phyloP scores from a whole-genome alignment of 2,797 vertebrate genomes.

The Vireo griseus region DNA sequence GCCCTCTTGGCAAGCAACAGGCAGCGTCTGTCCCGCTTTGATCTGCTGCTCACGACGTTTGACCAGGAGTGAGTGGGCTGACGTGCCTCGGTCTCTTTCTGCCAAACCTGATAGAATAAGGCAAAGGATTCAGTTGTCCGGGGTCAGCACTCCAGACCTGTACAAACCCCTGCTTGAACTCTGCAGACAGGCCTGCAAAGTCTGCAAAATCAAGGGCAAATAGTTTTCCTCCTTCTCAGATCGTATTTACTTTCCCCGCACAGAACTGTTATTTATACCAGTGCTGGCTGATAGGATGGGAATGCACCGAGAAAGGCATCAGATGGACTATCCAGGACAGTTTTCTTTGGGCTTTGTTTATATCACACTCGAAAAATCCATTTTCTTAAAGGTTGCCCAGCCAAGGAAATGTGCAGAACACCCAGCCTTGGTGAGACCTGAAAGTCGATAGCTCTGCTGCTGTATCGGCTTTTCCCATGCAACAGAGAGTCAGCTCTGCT shows the following conservation, averaged over 20 bases:
- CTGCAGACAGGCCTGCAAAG: not conserved
- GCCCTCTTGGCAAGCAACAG: slow-evolving; percentile 30
- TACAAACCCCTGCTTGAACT: not conserved
- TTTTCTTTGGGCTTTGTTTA: not conserved
- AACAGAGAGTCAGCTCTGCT: not conserved
- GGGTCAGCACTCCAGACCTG: not conserved
- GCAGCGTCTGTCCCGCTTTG: not conserved
- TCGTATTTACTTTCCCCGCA: not conserved
- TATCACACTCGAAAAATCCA: not conserved
- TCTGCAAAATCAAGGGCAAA: not conserved
- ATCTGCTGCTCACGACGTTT: not conserved
- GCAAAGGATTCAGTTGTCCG: not conserved
- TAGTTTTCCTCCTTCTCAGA: not conserved
- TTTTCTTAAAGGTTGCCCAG: not conserved
- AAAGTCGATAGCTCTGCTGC: not conserved
- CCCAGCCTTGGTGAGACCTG: not conserved
- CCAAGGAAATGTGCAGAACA: slow-evolving; percentile 17
- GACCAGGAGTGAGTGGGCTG: not conserved
- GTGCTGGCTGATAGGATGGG: not conserved
- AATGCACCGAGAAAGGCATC: not conserved
- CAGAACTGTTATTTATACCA: not conserved
- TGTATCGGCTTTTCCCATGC: not conserved
- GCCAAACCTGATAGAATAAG: slow-evolving; percentile 14
- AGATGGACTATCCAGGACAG: not conserved
- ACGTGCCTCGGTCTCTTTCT: not conserved